These are phyloP conservation scores for Salticus scenicus DNA, from an alignment of 2,888 invertebrate genomes.

Conservation along the genomic window DNA sequence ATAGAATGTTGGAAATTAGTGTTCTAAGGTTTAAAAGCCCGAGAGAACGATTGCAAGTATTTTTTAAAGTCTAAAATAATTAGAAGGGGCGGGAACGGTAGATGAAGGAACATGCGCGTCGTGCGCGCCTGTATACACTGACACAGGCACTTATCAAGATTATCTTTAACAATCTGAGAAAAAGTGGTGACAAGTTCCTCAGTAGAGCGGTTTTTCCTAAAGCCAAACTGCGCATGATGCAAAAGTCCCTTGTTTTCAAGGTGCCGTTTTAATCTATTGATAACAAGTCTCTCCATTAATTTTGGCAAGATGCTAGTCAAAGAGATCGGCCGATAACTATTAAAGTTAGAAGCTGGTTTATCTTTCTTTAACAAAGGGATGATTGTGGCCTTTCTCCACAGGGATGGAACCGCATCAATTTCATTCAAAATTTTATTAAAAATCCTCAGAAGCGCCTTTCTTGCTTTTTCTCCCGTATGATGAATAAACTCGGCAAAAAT, in stretches of 20 bases:
- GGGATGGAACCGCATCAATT: not conserved
- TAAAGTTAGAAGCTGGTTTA: not conserved
- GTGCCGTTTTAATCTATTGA: not conserved
- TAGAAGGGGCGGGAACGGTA: too few species aligned
- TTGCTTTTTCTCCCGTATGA: too few species aligned
- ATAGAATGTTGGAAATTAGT: too few species aligned
- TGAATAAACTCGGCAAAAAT: too few species aligned
- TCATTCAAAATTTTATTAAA: not conserved
- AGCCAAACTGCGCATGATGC: not conserved
- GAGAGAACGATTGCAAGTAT: too few species aligned
- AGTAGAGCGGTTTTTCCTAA: not conserved
- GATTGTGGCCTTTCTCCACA: slow-evolving; percentile 7
- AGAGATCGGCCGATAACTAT: not conserved
- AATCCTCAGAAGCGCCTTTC: not conserved
- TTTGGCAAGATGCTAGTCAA: not conserved
- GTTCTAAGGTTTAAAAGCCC: too few species aligned
- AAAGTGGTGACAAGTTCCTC: not conserved
- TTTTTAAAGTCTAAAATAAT: too few species aligned
- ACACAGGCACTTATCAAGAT: not conserved
- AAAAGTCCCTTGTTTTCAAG: not conserved
- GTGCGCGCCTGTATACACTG: too few species aligned
- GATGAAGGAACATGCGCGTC: too few species aligned
- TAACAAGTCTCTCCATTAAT: not conserved
- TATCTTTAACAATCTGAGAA: not conserved
- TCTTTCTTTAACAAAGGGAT: not conserved